Percentiles rank a stretch among this genome's conserved stretches.
Conservation (phyloP, 2,113 vertebrate species). For the Otocyon megalotis region DNA sequence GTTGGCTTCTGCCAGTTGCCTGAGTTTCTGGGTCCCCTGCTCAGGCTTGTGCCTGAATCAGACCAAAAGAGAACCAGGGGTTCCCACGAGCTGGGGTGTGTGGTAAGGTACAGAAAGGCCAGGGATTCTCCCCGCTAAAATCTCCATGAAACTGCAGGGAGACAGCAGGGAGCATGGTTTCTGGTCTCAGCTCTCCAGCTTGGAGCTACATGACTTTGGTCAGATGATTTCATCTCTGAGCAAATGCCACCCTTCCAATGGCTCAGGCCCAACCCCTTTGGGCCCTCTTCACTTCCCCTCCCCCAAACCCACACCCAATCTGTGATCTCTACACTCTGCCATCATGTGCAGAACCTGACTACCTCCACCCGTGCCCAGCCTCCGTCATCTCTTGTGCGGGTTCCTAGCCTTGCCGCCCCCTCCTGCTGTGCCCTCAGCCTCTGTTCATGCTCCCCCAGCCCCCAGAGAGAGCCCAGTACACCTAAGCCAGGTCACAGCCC, state of each 20-base stretch:
- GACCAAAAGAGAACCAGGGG: background rate
- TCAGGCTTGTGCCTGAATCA: background rate
- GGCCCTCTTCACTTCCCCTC: background rate
- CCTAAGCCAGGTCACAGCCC: background rate
- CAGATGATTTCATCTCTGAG: background rate
- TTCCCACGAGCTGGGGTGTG: background rate
- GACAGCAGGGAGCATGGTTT: background rate
- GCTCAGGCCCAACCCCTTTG: background rate
- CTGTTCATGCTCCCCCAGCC: background rate
- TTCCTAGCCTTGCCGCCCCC: background rate
- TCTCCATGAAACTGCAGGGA: accelerated
- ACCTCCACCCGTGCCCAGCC: too few relatives aligned
- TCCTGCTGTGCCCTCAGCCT: background rate
- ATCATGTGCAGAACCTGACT: background rate
- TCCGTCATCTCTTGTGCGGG: background rate
- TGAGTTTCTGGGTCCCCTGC: background rate
- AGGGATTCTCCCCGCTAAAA: background rate
- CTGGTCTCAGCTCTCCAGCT: too few relatives aligned
- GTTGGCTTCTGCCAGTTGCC: background rate
- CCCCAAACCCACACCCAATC: background rate
- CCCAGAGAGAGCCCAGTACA: background rate
- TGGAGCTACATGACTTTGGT: too few relatives aligned
- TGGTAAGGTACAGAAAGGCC: background rate
- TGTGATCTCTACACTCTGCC: background rate
- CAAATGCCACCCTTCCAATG: background rate